Percentiles rank a stretch among this genome's conserved stretches.
Evolutionary conservation across 2,888 invertebrate species (phyloP).

Genomic region (Suillia variegata): DNA sequence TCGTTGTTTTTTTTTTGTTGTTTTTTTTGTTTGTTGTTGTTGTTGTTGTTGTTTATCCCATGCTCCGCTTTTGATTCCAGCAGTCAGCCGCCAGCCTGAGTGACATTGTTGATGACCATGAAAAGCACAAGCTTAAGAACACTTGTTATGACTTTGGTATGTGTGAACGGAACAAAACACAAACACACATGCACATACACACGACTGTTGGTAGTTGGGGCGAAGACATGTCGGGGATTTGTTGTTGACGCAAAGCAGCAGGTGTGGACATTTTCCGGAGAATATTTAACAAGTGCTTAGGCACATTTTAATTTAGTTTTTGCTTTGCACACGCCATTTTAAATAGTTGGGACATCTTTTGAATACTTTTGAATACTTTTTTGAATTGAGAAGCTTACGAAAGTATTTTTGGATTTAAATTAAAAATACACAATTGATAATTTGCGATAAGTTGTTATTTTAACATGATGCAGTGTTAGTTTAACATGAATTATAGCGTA

Average conservation of each 20-base stretch:
- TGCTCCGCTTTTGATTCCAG: background rate
- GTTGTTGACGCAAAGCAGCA: constrained; percentile 39
- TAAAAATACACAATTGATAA: too few species aligned
- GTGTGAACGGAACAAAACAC: too few species aligned
- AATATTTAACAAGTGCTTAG: constrained; percentile 1
- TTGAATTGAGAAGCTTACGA: too few species aligned
- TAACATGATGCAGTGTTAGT: too few species aligned
- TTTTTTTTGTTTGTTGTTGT: background rate
- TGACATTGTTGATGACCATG: constrained; percentile 40
- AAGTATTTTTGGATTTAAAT: too few species aligned
- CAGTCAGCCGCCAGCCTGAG: constrained; percentile 21
- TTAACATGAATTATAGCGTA: too few species aligned
- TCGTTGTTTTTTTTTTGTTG: background rate
- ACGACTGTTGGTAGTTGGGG: constrained; percentile 18
- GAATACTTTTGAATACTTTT: too few species aligned
- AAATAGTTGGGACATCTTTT: too few species aligned
- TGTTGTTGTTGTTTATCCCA: background rate
- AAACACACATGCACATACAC: too few species aligned
- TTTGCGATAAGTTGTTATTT: too few species aligned
- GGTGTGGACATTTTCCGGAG: background rate
- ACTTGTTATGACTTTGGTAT: constrained; percentile 38
- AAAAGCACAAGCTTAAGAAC: constrained; percentile 38
- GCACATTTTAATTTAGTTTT: too few species aligned
- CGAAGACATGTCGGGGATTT: constrained; percentile 46
- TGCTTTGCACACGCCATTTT: too few species aligned